phyloP scores from a whole-genome alignment of 2,113 vertebrate species.

The Malurus alboscapulatus region DNA sequence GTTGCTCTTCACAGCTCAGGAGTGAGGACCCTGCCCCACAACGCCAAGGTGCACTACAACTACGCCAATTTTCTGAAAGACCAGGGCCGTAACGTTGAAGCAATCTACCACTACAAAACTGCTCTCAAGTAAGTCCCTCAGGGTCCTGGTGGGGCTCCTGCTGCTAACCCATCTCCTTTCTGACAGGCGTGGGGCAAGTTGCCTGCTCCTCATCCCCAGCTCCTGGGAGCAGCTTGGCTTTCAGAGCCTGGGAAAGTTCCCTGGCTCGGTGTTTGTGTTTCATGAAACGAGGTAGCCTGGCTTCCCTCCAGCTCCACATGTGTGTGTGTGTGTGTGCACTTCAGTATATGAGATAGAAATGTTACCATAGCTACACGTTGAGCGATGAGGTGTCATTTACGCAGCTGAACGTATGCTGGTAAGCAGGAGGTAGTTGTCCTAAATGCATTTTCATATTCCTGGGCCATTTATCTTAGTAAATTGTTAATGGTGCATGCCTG shows the following conservation, averaged over 20 bases:
- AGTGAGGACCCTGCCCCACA: conserved; percentile 94
- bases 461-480: conserved; percentile 40
- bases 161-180: neutral
- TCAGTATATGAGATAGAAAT: neutral
- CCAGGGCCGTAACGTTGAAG: conserved; percentile 83
- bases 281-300: neutral
- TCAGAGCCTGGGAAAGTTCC: neutral
- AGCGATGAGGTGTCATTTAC: conserved; percentile 4
- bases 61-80: conserved; percentile 98
- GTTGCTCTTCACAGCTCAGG: conserved; percentile 82
- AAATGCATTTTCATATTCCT: conserved; percentile 36
- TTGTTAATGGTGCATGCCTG: conserved; percentile 33
- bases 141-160: neutral
- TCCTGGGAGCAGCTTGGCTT: neutral
- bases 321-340: neutral
- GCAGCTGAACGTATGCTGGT: neutral
- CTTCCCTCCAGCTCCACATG: neutral
- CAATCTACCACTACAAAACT: conserved; percentile 90
- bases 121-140: conserved; percentile 79
- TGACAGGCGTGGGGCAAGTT: accelerated
- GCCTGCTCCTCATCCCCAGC: neutral
- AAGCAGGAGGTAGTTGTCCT: conserved; percentile 41
- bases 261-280: neutral
- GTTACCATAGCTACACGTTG: conserved; percentile 2
- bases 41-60: conserved; percentile 99